A percentile compares a stretch with the other conserved stretches of the same genome.
Conservation (phyloP, 2,113 vertebrate species). For the Podiceps cristatus region DNA sequence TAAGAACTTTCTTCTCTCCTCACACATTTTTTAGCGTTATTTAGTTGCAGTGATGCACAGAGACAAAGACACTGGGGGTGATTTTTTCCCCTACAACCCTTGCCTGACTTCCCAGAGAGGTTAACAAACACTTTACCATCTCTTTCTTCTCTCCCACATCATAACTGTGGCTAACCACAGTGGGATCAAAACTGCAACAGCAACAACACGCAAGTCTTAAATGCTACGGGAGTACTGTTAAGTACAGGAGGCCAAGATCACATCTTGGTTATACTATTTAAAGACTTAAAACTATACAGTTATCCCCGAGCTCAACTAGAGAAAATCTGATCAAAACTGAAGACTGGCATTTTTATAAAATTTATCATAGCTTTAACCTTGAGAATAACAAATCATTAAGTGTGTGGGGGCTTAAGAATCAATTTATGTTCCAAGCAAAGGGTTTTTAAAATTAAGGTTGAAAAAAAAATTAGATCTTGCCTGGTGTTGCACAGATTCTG, state of each 20-base stretch:
- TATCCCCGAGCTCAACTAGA: constrained; percentile 6
- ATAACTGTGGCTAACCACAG: constrained; percentile 6
- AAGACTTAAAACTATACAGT: constrained; percentile 36
- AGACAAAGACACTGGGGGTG: neutral
- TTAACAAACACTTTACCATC: constrained; percentile 8
- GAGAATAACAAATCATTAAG: constrained; percentile 64
- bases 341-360: constrained; percentile 31
- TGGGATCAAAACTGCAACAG: neutral
- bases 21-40: neutral
- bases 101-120: neutral
- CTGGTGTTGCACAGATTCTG: constrained; percentile 22
- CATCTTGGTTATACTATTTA: constrained; percentile 1
- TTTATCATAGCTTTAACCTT: constrained; percentile 66
- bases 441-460: constrained; percentile 48
- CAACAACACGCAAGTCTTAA: neutral
- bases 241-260: neutral
- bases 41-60: neutral
- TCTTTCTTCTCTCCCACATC: constrained; percentile 19
- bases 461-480: neutral
- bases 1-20: neutral
- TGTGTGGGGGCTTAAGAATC: constrained; percentile 17
- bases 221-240: neutral
- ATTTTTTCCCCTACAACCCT: neutral
- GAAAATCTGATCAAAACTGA: constrained; percentile 43
- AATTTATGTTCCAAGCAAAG: constrained; percentile 54